phyloP scores from a whole-genome alignment of 1,140 invertebrate genomes.

The Monochamus saltuarius region DNA sequence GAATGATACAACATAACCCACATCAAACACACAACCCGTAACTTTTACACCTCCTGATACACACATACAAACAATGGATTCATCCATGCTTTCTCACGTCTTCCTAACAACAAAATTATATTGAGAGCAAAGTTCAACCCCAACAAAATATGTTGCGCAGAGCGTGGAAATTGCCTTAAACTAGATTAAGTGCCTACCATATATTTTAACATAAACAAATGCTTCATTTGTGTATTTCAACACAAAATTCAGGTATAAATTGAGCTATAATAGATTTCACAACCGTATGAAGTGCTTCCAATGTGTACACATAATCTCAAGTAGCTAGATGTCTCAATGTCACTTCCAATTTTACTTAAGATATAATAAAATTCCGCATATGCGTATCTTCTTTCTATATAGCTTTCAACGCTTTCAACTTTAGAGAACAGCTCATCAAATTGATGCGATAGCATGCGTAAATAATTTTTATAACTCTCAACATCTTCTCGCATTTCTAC shows the following conservation, averaged over 20 bases:
- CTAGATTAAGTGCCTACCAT: no score
- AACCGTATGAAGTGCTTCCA: no score
- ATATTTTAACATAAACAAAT: no score
- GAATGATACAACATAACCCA: no score
- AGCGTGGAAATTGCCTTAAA: neutral
- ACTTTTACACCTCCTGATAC: slow-evolving; percentile 1
- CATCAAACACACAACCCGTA: neutral
- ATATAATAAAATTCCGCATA: neutral
- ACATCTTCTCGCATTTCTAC: slow-evolving; percentile 5
- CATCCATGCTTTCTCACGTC: neutral
- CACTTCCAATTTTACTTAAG: neutral
- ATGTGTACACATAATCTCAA: no score
- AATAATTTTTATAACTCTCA: slow-evolving; percentile 4
- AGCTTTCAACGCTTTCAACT: slow-evolving; percentile 3
- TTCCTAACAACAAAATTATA: neutral
- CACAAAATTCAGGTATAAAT: slow-evolving; percentile 5
- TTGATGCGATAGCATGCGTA: neutral
- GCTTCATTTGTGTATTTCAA: no score
- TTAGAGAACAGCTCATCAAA: slow-evolving; percentile 3
- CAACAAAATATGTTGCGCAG: neutral
- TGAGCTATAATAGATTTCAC: neutral
- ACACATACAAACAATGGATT: neutral
- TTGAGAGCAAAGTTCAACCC: neutral
- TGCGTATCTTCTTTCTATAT: slow-evolving; percentile 4
- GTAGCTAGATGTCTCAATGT: no score